Base-by-base conservation (phyloP, 2,888 invertebrate genomes). In the Mamestra brassicae region DNA sequence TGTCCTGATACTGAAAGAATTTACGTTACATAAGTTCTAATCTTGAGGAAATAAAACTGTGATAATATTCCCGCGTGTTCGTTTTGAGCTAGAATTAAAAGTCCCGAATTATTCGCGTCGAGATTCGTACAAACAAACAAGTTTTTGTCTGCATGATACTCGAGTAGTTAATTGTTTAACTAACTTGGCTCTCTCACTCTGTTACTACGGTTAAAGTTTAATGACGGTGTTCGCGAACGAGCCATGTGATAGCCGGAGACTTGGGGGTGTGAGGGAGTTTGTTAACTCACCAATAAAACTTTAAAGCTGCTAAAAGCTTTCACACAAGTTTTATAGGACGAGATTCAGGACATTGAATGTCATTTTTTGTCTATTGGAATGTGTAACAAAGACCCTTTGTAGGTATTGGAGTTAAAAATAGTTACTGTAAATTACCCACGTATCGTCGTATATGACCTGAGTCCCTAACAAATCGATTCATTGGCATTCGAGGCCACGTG, bases 221-320 rank as follows among this genome's bases (percentile, higher is more conserved):
- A 85, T 81, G 71, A 77, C 66, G 71, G 57, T 63, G 74, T 74
- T 64, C 52, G 71, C 70, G 84, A 79, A 71, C 74, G 72, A 67
- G 71, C 72, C 64, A 74, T 67, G 63, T 64, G 73, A 77, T 80
- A 79, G 58, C 71, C 78, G 65, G 71, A 82, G 62, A 73, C 62
- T 80, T 54, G 50, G 57, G 36, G 36, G 61, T 52, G 72, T 80
- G 52, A 65, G 62, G 62, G 62, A 76, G 71, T 72, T 70, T 67
- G 85, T 76, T 76, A 84, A 76, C 85, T 61, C 67, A 68, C 76
- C 61, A 76, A 81, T 83, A 76, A 81, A 85, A 83, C 85, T 84
- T 75, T 57, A 66, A 60, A 68, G 42, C 68, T 69, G 45, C 68
- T 81, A 81, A 85, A 83, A 83, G 81, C 82, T 85, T 83, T 71